Conservation (phyloP, 2,888 invertebrate species). For the Drosophila tanythrix region DNA sequence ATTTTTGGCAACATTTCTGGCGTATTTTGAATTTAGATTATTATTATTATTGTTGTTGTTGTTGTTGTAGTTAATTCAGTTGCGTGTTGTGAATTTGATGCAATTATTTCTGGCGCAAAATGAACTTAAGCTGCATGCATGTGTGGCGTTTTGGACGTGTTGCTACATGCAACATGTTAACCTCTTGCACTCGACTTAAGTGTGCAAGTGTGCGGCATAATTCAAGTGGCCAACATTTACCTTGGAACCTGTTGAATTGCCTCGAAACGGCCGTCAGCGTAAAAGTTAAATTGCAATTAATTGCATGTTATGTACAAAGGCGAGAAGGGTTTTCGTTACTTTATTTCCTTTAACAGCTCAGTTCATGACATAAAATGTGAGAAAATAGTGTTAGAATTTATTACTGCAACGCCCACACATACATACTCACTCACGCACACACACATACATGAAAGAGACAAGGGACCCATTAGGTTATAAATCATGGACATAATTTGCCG, state of each 20-base stretch:
- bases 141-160: constrained; percentile 16
- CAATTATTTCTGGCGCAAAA: constrained; percentile 67
- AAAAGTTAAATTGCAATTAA: constrained; percentile 60
- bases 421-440: constrained; percentile 20
- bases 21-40: constrained; percentile 18
- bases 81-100: constrained; percentile 54
- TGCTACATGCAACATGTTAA: constrained; percentile 70
- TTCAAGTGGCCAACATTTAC: constrained; percentile 62
- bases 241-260: constrained; percentile 72
- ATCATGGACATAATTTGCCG: constrained; percentile 67
- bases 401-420: constrained; percentile 23
- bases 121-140: constrained; percentile 56
- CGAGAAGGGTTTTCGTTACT: constrained; percentile 33
- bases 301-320: constrained; percentile 58
- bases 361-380: constrained; percentile 54
- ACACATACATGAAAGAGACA: constrained; percentile 19
- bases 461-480: constrained; percentile 51
- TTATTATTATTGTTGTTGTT: background rate
- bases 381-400: constrained; percentile 64
- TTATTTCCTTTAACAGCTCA: constrained; percentile 55
- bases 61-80: constrained; percentile 25
- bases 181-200: constrained; percentile 32
- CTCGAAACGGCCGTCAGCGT: constrained; percentile 29
- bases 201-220: constrained; percentile 10
- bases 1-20: constrained; percentile 60